These are phyloP conservation scores for Hipparchia semele DNA, from an alignment of 2,888 invertebrate genomes.

Conservation along the genomic window DNA sequence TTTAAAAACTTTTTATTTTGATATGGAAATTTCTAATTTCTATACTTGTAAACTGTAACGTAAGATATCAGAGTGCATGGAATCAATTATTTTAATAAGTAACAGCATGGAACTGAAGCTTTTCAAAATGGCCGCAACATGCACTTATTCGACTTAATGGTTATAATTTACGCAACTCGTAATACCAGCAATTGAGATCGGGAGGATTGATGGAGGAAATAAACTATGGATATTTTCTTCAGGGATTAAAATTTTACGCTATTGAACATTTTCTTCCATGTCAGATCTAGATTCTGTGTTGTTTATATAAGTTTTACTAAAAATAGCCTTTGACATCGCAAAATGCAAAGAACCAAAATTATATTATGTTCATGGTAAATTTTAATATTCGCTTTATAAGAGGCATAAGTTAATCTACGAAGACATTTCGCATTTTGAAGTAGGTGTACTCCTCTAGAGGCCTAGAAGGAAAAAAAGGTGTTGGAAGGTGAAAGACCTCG, in stretches of 20 bases:
- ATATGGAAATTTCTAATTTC: background rate
- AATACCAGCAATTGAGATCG: constrained; percentile 53
- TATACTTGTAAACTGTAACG: constrained; percentile 23
- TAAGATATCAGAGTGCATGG: constrained; percentile 50
- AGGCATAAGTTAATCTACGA: no score
- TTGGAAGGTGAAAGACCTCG: no score
- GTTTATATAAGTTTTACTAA: no score
- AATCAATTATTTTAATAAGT: constrained; percentile 73
- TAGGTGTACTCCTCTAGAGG: no score
- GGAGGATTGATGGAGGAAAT: constrained; percentile 7
- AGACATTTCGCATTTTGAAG: no score
- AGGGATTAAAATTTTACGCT: background rate
- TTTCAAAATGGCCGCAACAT: constrained; percentile 70
- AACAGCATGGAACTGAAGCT: constrained; percentile 61
- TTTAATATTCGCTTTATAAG: no score
- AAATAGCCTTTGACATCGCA: no score
- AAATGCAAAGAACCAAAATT: no score
- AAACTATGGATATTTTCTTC: background rate
- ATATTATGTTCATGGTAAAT: no score
- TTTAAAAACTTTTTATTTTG: background rate
- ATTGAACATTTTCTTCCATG: background rate
- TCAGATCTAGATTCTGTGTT: no score
- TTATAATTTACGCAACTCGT: constrained; percentile 80
- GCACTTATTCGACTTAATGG: constrained; percentile 74
- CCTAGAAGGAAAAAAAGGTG: no score